Percentiles rank a stretch among this genome's conserved stretches.
Conservation (phyloP, 1,140 invertebrate species). For the Euwallacea similis region DNA sequence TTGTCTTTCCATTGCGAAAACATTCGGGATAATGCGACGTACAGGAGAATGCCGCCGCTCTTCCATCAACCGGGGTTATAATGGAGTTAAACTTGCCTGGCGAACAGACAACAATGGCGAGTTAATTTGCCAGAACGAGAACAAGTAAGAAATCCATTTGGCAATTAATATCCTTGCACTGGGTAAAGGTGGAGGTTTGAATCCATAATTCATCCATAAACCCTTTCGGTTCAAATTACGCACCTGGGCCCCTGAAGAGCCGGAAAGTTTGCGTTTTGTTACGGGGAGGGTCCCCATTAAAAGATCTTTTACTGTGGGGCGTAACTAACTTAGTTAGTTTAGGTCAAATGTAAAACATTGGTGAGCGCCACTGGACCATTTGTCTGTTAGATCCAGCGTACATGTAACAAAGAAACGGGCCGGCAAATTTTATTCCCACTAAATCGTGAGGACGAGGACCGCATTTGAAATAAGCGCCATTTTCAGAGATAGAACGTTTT, state of each 20-base stretch:
- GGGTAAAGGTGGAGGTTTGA: not conserved
- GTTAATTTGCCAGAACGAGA: conserved; percentile 9
- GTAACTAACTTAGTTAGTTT: conserved; percentile 1
- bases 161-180: not conserved
- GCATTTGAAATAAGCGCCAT: conserved; percentile 12
- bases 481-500: not conserved
- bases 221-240: not conserved
- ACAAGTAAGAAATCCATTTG: conserved; percentile 6
- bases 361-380: conserved; percentile 8
- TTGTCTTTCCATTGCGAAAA: conserved; percentile 21
- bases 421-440: conserved; percentile 23
- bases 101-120: conserved; percentile 3
- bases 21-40: conserved; percentile 15
- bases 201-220: not conserved
- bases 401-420: conserved; percentile 2
- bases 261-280: not conserved
- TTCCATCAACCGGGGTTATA: conserved; percentile 5
- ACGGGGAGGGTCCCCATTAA: conserved; percentile 5
- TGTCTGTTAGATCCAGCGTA: not conserved
- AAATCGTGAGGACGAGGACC: conserved; percentile 18
- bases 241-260: not conserved
- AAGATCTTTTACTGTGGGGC: not conserved
- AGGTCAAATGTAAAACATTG: not conserved
- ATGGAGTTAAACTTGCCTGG: conserved; percentile 13
- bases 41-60: not conserved